Evolutionary conservation across 2,113 vertebrate species (phyloP), one percentile per base, ranked within the genome.

Genomic region (Mugil cephalus): DNA sequence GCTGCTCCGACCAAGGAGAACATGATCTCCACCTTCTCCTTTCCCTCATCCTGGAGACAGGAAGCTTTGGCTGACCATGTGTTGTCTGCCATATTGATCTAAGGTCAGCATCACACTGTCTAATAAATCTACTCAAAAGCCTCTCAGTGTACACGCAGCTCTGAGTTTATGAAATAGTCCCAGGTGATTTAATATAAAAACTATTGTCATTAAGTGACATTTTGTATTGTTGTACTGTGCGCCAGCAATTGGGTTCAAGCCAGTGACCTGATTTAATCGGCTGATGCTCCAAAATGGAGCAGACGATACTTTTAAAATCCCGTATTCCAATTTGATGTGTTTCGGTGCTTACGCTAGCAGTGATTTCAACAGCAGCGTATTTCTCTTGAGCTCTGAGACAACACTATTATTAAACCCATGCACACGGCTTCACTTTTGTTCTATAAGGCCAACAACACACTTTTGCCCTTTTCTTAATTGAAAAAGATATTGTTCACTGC

Each of bases 391-490:
- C n/a, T n/a, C n/a, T n/a, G n/a, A n/a, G n/a, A n/a, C n/a, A 7
- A 8, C 3, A 15, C 46, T 4, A 10, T 52, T 30, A 42, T 61
- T 30, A 43, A 45, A 50, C 24, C 0, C 10, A 21, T 24, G 1
- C 53, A 35, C 39, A 34, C 24, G 50, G 34, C 30, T 51, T 45
- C 15, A 15, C 51, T 42, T 79, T 67, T 35, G 19, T 18, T 65
- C 34, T 38, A 34, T 58, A 17, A 18, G 62, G 36, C 4, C 53
- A 63, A 19, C 42, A 40, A 14, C 7, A 36, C 38, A 45, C n/a
- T 6, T 80, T 36, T 52, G 66, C 21, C 58, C 39, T 70, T 67
- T 77, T 36, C 52, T 62, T 66, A 78, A 71, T 11, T 69, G 51
- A 68, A 75, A 69, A 79, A 35, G 34, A 45, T 51, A 12, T 76